phyloP scores from a whole-genome alignment of 2,888 invertebrate genomes.

The Lumbricus terrestris region DNA sequence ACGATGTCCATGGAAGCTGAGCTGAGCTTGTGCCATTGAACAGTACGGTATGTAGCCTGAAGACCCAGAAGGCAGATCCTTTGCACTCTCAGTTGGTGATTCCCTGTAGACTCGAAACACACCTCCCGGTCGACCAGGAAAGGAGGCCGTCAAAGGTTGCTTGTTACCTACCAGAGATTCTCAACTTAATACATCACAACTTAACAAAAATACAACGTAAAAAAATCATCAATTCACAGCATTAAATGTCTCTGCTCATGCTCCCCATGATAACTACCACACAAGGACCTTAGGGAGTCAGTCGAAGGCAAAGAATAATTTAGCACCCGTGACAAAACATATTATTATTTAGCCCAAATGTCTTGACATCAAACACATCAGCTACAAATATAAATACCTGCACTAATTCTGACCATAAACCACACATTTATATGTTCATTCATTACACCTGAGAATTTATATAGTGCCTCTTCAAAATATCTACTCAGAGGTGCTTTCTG shows the following conservation, averaged over 20 bases:
- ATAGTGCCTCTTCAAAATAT: too few species aligned
- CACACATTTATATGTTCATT: too few species aligned
- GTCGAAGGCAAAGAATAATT: not conserved
- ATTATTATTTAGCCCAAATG: not conserved
- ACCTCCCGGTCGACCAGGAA: conserved; percentile 61
- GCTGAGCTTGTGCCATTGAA: conserved; percentile 95
- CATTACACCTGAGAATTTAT: too few species aligned
- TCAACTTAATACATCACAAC: not conserved
- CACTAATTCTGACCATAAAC: too few species aligned
- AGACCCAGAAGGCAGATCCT: conserved; percentile 3
- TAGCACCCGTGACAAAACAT: not conserved
- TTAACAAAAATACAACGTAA: not conserved
- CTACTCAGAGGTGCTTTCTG: too few species aligned
- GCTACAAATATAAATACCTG: too few species aligned
- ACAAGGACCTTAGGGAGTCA: too few species aligned
- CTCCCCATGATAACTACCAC: too few species aligned
- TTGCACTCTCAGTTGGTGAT: conserved; percentile 61
- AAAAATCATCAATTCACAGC: not conserved
- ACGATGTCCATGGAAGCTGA: conserved; percentile 97
- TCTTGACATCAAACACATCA: too few species aligned
- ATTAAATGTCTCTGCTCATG: not conserved
- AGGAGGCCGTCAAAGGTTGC: conserved; percentile 64
- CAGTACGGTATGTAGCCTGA: conserved; percentile 74
- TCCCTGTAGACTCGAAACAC: conserved; percentile 68
- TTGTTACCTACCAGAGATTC: conserved; percentile 49